These are phyloP conservation scores for Pseudeuparius sepicola DNA, from an alignment of 2,888 invertebrate genomes.

Conservation along the genomic window DNA sequence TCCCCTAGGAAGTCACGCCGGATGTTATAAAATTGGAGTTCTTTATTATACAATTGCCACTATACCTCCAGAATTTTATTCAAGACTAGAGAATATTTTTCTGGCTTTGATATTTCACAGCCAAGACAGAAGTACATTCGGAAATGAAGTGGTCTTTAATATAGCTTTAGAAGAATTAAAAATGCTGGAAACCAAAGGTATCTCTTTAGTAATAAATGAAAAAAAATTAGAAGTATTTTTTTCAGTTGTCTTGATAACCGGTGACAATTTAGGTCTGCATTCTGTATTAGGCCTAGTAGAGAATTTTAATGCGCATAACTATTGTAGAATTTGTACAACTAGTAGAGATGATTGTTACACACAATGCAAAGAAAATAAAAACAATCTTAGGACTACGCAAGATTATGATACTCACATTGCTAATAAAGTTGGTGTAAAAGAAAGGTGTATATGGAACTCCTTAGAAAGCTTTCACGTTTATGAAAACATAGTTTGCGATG, in stretches of 20 bases:
- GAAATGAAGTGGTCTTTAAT: slow-evolving; percentile 24
- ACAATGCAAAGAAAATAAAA: slow-evolving; percentile 10
- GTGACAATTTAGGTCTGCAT: slow-evolving; percentile 28
- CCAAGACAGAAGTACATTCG: slow-evolving; percentile 22
- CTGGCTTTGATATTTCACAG: slow-evolving; percentile 18
- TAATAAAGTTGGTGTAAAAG: slow-evolving; percentile 20
- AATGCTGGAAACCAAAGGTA: slow-evolving; percentile 18
- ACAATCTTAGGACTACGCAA: slow-evolving; percentile 1
- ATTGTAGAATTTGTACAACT: slow-evolving; percentile 27
- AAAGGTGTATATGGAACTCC: slow-evolving; percentile 26
- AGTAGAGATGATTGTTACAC: slow-evolving; percentile 9
- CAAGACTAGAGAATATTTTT: slow-evolving; percentile 25
- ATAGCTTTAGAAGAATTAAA: slow-evolving; percentile 23
- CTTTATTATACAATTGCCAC: slow-evolving; percentile 23
- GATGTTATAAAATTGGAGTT: slow-evolving; percentile 24
- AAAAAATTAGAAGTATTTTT: slow-evolving; percentile 18
- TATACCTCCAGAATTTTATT: slow-evolving; percentile 22
- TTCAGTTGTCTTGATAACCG: slow-evolving; percentile 20
- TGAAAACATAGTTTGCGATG: slow-evolving; percentile 27
- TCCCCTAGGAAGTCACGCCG: slow-evolving; percentile 26
- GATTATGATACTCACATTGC: slow-evolving; percentile 5
- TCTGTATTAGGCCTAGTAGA: slow-evolving; percentile 25
- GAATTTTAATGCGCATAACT: slow-evolving; percentile 26
- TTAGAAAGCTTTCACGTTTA: slow-evolving; percentile 26
- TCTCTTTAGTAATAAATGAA: slow-evolving; percentile 14